A percentile compares a stretch with the other conserved stretches of the same genome.
phyloP scores from a whole-genome alignment of 2,797 vertebrate species.

The Dryobates pubescens region DNA sequence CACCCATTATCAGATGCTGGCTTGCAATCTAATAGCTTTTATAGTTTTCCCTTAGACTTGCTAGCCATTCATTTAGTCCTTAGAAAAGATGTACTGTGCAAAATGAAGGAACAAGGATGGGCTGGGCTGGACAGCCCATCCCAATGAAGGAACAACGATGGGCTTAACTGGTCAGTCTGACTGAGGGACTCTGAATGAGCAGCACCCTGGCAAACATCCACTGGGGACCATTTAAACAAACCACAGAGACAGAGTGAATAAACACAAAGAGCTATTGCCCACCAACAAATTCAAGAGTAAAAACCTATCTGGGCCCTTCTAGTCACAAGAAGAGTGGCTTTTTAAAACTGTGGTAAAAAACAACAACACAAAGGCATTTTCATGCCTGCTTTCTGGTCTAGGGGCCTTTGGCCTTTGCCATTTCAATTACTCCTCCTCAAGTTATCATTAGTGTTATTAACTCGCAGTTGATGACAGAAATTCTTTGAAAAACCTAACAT shows the following conservation, averaged over 20 bases:
- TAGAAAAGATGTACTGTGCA: neutral
- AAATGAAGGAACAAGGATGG: neutral
- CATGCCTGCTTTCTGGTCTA: neutral
- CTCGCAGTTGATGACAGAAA: neutral
- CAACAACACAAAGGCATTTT: neutral
- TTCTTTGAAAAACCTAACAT: neutral
- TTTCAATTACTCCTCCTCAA: neutral
- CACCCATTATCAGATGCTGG: slow-evolving; percentile 52
- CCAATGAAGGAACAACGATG: neutral
- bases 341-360: neutral
- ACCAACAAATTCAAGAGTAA: neutral
- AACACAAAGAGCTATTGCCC: neutral
- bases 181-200: fast-evolving
- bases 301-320: neutral
- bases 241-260: neutral
- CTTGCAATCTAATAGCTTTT: slow-evolving; percentile 64
- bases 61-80: neutral
- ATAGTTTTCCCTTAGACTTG: slow-evolving; percentile 9
- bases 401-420: fast-evolving
- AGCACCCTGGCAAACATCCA: fast-evolving
- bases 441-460: neutral
- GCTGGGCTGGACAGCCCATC: neutral
- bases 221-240: fast-evolving
- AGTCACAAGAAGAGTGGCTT: neutral
- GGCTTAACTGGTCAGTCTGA: neutral